Base-by-base conservation (phyloP, 2,113 vertebrate genomes). In the Passerina amoena region DNA sequence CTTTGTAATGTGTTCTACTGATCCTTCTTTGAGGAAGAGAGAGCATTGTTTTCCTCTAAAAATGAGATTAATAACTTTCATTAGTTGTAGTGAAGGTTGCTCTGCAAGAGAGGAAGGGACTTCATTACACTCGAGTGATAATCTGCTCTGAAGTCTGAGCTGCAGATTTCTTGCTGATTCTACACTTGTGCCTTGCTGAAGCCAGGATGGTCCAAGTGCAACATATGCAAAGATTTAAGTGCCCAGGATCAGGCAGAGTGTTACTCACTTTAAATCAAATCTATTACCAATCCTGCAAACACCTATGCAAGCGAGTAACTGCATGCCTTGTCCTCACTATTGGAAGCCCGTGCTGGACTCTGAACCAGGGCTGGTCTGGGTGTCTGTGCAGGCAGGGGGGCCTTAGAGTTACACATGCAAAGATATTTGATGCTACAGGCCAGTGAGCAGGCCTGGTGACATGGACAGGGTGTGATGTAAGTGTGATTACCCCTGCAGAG, bases 1-100 rank as follows among this genome's bases (percentile, higher is more conserved):
- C 97, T 97, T 96, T 97, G 75, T 97, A 95, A 91, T 85, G 82
- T 90, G 47, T 91, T 94, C 93, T 97, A 88, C 96, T 96, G 97
- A 97, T 96, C 72, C 78, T 88, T 91, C 80, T 92, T 54, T 91
- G 68, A 91, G 87, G 91, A 86, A 88, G 73, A 91, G 63, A n/a
- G 37, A 83, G n/a, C 16, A 3, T 54, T 57, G 38, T 71, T 93
- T 79, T 97, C 84, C 76, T 91, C 50, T 88, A 63, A 77, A 86
- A 94, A 65, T 23, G 25, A 80, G 50, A 53, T 70, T 0, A 78
- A 57, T 82, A 68, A 50, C 51, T 64, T 75, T 61, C 25, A 24
- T 51, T 82, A 54, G 14, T 76, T 95, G 77, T 50, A 78, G 44
- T 50, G 59, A 60, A 60, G 42, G 44, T 65, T 91, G 48, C 47